Percentiles rank a stretch among this genome's conserved stretches.
Evolutionary conservation across 2,888 invertebrate species (phyloP).

Genomic region (Ceraclea dissimilis): DNA sequence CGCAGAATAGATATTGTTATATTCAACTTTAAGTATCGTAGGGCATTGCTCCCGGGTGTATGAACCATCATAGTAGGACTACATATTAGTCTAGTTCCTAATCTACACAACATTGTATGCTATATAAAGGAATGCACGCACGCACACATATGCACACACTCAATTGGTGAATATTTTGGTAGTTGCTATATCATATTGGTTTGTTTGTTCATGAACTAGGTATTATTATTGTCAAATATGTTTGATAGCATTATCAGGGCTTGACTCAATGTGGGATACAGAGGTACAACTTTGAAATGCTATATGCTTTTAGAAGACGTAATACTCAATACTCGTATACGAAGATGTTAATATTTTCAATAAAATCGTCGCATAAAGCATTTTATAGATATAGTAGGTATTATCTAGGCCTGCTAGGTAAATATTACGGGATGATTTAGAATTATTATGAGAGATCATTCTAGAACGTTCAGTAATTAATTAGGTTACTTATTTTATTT

Average conservation of each 20-base stretch:
- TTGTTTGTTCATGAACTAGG: background rate
- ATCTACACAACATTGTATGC: background rate
- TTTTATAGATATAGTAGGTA: no score
- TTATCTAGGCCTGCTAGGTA: no score
- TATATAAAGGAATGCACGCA: background rate
- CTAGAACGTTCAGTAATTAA: no score
- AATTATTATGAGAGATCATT: no score
- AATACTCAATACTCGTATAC: no score
- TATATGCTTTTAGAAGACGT: no score
- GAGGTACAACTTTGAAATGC: no score
- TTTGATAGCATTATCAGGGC: background rate
- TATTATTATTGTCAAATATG: background rate
- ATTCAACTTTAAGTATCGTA: background rate
- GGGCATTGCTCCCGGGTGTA: background rate
- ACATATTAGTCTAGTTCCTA: background rate
- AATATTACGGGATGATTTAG: no score
- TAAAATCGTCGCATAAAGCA: no score
- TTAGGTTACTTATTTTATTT: no score
- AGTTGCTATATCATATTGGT: background rate
- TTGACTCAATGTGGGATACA: background rate
- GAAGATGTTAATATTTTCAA: no score
- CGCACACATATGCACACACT: slow-evolving; percentile 1
- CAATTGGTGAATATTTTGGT: slow-evolving; percentile 1
- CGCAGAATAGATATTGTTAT: background rate
- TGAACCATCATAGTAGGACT: background rate